phyloP scores from a whole-genome alignment of 2,888 invertebrate species.

The Orthosia cruda region DNA sequence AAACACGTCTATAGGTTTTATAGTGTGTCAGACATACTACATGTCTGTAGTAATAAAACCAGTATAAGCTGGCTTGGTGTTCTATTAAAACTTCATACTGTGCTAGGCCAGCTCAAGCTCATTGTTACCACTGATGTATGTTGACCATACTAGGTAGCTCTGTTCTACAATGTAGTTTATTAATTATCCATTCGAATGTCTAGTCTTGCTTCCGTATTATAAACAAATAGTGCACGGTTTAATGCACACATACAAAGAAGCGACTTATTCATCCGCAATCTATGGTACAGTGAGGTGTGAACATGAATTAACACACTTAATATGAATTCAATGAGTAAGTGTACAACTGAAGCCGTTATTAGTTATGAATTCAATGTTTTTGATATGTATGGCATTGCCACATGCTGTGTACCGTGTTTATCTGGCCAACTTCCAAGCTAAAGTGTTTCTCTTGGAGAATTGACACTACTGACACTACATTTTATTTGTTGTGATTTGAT shows the following conservation, averaged over 20 bases:
- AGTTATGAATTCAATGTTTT: conserved; percentile 65
- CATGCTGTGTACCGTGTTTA: conserved; percentile 71
- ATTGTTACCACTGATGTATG: background rate
- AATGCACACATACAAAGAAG: conserved; percentile 10
- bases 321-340: conserved; percentile 37
- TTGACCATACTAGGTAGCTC: conserved; percentile 1
- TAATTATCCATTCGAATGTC: conserved; percentile 8
- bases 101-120: background rate
- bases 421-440: conserved; percentile 81
- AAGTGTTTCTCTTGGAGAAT: conserved; percentile 74
- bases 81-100: background rate
- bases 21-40: background rate
- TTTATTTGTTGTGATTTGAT: conserved; percentile 70
- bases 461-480: conserved; percentile 71
- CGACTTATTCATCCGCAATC: conserved; percentile 18
- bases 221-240: conserved; percentile 14
- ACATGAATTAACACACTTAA: background rate
- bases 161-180: conserved; percentile 9
- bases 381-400: conserved; percentile 67
- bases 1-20: background rate
- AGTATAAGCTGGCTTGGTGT: background rate
- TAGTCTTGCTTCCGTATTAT: background rate
- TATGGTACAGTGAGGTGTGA: conserved; percentile 25
- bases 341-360: conserved; percentile 31
- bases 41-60: background rate